Evolutionary conservation across 2,797 vertebrate species (phyloP), one percentile per base, ranked within the genome.

Genomic region (Malacoctenus gilli): DNA sequence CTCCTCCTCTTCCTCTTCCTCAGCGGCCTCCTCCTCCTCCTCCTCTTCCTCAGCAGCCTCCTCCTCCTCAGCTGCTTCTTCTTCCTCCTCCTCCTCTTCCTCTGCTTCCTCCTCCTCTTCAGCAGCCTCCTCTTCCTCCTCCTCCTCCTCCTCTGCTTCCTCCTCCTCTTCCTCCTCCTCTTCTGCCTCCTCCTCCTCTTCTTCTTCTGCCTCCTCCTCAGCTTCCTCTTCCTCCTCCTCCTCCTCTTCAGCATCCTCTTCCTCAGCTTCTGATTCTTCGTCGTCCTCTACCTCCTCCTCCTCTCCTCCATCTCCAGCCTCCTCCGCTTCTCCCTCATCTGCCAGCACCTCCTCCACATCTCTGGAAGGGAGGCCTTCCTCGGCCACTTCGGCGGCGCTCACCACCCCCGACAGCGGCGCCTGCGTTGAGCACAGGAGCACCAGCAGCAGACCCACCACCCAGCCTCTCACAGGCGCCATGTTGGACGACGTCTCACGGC

Each of bases 391-490:
- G 25, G 71, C 38, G 0, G 78, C 84, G 6, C 82, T 80, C 0
- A 75, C 84, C 1, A 72, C 19, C 0, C 56, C 75, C 37, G 85
- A 57, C 4, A 83, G 59, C 0, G 54, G 55, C 7, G 16, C 3
- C 62, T 81, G 87, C 7, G 80, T 42, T 0, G 88, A 83, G 44
- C 85, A 87, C 60, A 94, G 72, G 5, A 92, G 85, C 15, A 77
- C 79, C 53, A 93, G 61, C 61, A 92, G 68, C 28, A 93, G 75
- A 25, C 83, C 82, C 18, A 88, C 38, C 0, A 87, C 10, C 82
- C 89, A 88, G 13, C 75, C 58, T 57, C 47, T 87, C 55, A 81
- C 23, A 43, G 77, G 41, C 5, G 84, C 83, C 92, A 93, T 94
- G 25, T 75, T 79, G 44, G 37, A 9, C 63, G 38, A 3, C 44